These are phyloP conservation scores for Excalfactoria chinensis DNA, from an alignment of 2,113 vertebrate genomes.

Conservation along the genomic window DNA sequence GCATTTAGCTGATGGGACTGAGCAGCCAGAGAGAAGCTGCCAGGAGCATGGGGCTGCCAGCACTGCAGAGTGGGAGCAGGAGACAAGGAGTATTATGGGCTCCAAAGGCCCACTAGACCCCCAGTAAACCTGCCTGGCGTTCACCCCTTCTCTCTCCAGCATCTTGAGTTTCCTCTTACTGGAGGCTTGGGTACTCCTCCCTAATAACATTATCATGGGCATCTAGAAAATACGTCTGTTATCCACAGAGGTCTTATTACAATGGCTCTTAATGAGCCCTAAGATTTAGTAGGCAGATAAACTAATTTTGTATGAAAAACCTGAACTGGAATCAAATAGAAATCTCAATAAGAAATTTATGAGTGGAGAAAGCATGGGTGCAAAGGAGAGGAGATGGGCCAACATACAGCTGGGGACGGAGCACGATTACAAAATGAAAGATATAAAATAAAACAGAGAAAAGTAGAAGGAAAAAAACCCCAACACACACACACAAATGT, in stretches of 20 bases:
- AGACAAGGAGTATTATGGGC: slow-evolving; percentile 5
- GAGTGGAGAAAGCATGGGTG: not conserved
- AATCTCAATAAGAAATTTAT: slow-evolving; percentile 33
- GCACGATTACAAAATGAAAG: not conserved
- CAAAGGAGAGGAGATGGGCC: not conserved
- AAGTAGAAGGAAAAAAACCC: not conserved
- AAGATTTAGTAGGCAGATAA: slow-evolving; percentile 44
- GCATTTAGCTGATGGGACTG: not conserved
- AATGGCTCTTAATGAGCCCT: not conserved
- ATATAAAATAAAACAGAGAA: slow-evolving; percentile 34
- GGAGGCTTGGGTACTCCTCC: not conserved
- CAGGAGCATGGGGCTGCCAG: slow-evolving; percentile 33
- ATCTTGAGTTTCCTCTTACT: slow-evolving; percentile 30
- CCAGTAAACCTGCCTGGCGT: slow-evolving; percentile 21
- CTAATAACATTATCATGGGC: not conserved
- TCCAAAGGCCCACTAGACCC: slow-evolving; percentile 3
- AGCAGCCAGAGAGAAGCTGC: slow-evolving; percentile 44
- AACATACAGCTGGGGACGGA: not conserved
- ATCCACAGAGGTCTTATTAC: not conserved
- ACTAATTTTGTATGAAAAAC: slow-evolving; percentile 33
- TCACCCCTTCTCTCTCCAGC: not conserved
- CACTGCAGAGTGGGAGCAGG: not conserved
- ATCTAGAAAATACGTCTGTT: slow-evolving; percentile 12
- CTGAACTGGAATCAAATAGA: slow-evolving; percentile 3
- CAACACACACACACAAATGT: not conserved